phyloP scores from a whole-genome alignment of 2,888 invertebrate genomes.

The Cantharis rustica region DNA sequence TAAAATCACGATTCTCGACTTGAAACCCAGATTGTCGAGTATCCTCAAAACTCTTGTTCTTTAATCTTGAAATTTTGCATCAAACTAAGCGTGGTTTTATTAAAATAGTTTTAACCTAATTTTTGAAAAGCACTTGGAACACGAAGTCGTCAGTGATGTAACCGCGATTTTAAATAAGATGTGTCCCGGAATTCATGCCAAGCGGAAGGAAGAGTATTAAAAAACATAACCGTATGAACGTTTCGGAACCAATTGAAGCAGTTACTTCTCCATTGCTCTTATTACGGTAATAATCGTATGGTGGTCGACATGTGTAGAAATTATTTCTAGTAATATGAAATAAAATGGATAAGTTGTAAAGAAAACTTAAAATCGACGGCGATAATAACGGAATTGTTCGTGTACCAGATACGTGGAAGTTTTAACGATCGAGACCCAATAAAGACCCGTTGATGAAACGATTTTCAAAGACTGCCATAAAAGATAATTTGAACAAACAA shows the following conservation, averaged over 20 bases:
- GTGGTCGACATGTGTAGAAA: neutral
- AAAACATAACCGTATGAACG: neutral
- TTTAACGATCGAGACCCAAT: neutral
- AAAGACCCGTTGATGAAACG: neutral
- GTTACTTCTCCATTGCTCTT: neutral
- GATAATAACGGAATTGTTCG: neutral
- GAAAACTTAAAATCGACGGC: neutral
- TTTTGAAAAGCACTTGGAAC: neutral
- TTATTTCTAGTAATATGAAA: neutral
- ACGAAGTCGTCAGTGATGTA: neutral
- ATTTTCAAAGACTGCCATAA: neutral
- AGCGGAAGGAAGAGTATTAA: neutral
- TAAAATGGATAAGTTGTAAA: neutral
- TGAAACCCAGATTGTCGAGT: neutral
- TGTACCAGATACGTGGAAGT: neutral
- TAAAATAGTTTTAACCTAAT: neutral
- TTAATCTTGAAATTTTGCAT: neutral
- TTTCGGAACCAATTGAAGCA: neutral
- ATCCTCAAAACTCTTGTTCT: neutral
- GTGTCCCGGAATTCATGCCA: neutral
- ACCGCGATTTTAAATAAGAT: neutral
- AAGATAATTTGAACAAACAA: neutral
- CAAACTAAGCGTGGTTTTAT: neutral
- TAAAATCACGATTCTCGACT: neutral
- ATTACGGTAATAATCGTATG: neutral